Evolutionary conservation across 53 echinoderm and acorn worm species (phyloP).

Genomic region (Luidia sarsii): DNA sequence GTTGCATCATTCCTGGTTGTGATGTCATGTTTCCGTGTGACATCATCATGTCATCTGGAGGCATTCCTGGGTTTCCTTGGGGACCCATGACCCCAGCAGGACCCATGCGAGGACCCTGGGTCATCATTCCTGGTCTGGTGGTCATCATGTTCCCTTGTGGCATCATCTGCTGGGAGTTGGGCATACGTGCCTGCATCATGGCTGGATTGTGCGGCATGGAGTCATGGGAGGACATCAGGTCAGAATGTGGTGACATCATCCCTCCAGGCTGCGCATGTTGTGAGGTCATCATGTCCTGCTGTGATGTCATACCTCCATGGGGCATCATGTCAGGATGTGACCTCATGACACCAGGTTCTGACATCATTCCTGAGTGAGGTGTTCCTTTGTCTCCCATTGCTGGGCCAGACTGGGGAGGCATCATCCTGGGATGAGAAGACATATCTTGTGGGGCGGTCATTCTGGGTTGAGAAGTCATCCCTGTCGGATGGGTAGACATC

Average conservation of each 20-base stretch:
- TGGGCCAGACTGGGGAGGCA: constrained; percentile 46
- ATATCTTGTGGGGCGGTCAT: constrained; percentile 57
- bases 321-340: constrained; percentile 47
- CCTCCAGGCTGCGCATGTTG: constrained; percentile 36
- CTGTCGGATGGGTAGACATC: constrained; percentile 65
- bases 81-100: constrained; percentile 8
- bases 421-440: constrained; percentile 40
- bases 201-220: constrained; percentile 21
- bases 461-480: constrained; percentile 61
- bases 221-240: constrained; percentile 45
- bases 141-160: constrained; percentile 27
- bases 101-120: constrained; percentile 42
- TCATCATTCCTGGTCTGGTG: constrained; percentile 39
- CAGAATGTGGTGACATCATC: constrained; percentile 65
- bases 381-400: constrained; percentile 9
- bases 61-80: constrained; percentile 50
- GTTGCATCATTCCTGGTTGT: constrained; percentile 70
- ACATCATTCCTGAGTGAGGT: constrained; percentile 44
- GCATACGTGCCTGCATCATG: constrained; percentile 54
- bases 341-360: constrained; percentile 49
- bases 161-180: constrained; percentile 62
- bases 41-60: constrained; percentile 64
- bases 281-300: constrained; percentile 42
- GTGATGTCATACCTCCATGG: constrained; percentile 45
- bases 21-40: constrained; percentile 54